A percentile compares a stretch with the other conserved stretches of the same genome.
These are phyloP conservation scores for Torymus texanus DNA, from an alignment of 2,888 invertebrate genomes.

Conservation along the genomic window DNA sequence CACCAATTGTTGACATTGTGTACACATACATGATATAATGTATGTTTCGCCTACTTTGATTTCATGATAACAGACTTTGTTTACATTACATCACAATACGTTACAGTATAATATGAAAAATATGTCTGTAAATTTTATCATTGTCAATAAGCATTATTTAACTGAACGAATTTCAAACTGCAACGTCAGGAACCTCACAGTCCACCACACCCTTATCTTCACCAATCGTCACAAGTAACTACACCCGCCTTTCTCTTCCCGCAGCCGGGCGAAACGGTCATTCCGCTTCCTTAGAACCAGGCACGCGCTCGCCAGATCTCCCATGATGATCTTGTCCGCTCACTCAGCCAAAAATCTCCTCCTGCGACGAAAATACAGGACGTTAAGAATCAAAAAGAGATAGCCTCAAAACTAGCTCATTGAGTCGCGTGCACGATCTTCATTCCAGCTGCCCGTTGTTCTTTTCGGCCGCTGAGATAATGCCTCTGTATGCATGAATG, in stretches of 20 bases:
- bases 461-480: constrained; percentile 47
- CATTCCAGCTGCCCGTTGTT: constrained; percentile 41
- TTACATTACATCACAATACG: no score
- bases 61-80: no score
- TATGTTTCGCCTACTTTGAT: no score
- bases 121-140: no score
- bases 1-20: no score
- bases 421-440: no score
- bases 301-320: constrained; percentile 40
- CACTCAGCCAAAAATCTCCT: neutral
- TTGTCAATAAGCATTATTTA: no score
- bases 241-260: neutral
- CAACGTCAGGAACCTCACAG: no score
- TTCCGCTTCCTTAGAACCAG: constrained; percentile 14
- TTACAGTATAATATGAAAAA: no score
- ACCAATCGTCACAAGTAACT: constrained; percentile 1
- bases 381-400: constrained; percentile 24
- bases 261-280: neutral
- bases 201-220: neutral
- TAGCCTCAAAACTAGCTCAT: neutral
- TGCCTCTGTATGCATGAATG: constrained; percentile 39
- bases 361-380: constrained; percentile 12
- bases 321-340: constrained; percentile 33
- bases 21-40: no score
- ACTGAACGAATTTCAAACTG: no score